Evolutionary conservation across 1,140 invertebrate genomes (phyloP).

Genomic region (Mylabris phalerata): DNA sequence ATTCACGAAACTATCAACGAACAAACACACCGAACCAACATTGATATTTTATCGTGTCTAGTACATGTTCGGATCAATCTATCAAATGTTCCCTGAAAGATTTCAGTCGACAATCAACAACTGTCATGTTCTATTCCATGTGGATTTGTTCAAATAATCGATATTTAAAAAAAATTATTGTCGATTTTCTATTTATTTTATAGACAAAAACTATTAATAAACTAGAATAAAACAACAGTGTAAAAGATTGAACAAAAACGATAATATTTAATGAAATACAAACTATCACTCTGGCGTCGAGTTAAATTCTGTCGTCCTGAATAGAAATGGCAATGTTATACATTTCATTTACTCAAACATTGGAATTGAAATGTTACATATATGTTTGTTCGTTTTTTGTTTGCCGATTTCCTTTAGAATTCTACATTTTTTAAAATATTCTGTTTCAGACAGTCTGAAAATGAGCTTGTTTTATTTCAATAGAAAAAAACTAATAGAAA

Average conservation of each 20-base stretch:
- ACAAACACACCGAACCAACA: slow-evolving; percentile 16
- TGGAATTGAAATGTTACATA: slow-evolving; percentile 14
- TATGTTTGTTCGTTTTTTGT: slow-evolving; percentile 4
- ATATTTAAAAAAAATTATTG: neutral
- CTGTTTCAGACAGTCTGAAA: slow-evolving; percentile 3
- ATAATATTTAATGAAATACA: neutral
- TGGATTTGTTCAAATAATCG: neutral
- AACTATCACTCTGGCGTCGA: slow-evolving; percentile 2
- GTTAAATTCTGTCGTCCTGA: slow-evolving; percentile 5
- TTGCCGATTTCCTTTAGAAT: slow-evolving; percentile 5
- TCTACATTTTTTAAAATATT: neutral
- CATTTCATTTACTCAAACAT: too few relatives aligned
- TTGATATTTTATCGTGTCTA: slow-evolving; percentile 28
- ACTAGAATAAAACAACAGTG: neutral
- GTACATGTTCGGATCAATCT: slow-evolving; percentile 23
- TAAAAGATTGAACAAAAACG: neutral
- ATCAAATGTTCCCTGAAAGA: slow-evolving; percentile 14
- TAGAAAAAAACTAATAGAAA: neutral
- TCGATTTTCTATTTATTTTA: neutral
- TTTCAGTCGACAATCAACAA: slow-evolving; percentile 3
- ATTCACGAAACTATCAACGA: slow-evolving; percentile 18
- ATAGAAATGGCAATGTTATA: slow-evolving; percentile 5
- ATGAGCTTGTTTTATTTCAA: neutral
- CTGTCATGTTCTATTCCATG: slow-evolving; percentile 4
- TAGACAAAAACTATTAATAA: neutral